Percentiles rank a stretch among this genome's conserved stretches.
These are phyloP conservation scores for Umimayanthus kanabou DNA, from an alignment of 92 coral and sea anemone genomes.

Conservation along the genomic window DNA sequence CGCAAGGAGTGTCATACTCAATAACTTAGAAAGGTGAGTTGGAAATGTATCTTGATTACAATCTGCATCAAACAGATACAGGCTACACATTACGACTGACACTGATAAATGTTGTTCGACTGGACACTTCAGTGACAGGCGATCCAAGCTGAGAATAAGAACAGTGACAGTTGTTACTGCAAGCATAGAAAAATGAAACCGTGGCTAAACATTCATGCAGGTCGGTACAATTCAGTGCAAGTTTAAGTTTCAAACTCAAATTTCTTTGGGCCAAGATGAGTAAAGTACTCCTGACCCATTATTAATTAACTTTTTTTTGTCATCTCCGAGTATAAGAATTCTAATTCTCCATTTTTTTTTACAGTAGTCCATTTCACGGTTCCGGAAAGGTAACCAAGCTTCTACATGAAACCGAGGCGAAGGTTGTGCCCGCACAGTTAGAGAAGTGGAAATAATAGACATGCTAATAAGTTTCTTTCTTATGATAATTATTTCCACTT, in stretches of 20 bases:
- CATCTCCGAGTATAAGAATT: neutral
- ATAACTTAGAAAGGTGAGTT: neutral
- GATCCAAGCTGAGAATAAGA: neutral
- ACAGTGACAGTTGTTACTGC: neutral
- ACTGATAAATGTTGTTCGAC: neutral
- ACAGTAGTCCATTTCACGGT: too few relatives aligned
- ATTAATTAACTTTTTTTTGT: neutral
- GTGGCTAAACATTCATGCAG: neutral
- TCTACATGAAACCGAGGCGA: too few relatives aligned
- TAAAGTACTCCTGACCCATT: neutral
- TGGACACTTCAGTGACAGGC: neutral
- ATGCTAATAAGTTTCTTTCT: too few relatives aligned
- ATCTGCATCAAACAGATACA: too few relatives aligned
- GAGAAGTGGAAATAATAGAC: too few relatives aligned
- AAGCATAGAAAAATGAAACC: neutral
- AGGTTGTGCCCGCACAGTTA: too few relatives aligned
- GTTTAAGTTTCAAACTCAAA: too few relatives aligned
- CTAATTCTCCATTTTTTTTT: too few relatives aligned
- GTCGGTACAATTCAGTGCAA: too few relatives aligned
- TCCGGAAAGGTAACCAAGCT: too few relatives aligned
- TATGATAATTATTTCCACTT: too few relatives aligned
- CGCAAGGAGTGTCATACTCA: neutral
- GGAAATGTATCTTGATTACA: neutral
- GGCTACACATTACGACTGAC: neutral
- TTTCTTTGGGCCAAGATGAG: neutral